These are phyloP conservation scores for Globicephala melas DNA, from an alignment of 2,113 vertebrate species.

Conservation along the genomic window DNA sequence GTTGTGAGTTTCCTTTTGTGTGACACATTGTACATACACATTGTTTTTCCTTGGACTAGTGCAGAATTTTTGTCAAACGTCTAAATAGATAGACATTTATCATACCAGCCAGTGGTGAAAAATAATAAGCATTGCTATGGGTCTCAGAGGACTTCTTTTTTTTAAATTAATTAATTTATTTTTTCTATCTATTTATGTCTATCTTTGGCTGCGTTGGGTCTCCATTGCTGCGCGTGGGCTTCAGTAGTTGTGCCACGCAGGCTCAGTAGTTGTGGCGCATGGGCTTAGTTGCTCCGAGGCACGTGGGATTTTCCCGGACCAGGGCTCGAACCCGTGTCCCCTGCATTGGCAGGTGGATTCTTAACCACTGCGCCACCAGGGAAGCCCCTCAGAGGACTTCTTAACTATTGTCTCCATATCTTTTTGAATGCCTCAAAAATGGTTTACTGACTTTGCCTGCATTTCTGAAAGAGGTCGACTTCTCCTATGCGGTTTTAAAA, in stretches of 20 bases:
- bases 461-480: neutral
- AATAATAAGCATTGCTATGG: neutral
- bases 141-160: neutral
- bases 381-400: too few relatives aligned
- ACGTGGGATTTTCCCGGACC: too few relatives aligned
- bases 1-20: constrained; percentile 3
- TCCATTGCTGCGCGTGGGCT: too few relatives aligned
- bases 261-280: too few relatives aligned
- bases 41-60: constrained; percentile 18
- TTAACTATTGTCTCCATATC: neutral
- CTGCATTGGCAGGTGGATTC: too few relatives aligned
- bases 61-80: neutral
- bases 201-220: too few relatives aligned
- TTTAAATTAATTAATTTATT: too few relatives aligned
- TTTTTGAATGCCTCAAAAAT: constrained; percentile 21
- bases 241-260: too few relatives aligned
- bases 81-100: neutral
- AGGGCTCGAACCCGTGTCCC: too few relatives aligned
- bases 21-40: neutral
- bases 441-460: constrained; percentile 5
- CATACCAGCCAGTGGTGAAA: neutral
- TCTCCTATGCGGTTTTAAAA: neutral
- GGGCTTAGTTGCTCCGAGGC: too few relatives aligned
- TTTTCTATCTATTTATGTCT: too few relatives aligned
- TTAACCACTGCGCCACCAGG: too few relatives aligned